Evolutionary conservation across 2,113 vertebrate genomes (phyloP).

Genomic region (Zapus hudsonius): DNA sequence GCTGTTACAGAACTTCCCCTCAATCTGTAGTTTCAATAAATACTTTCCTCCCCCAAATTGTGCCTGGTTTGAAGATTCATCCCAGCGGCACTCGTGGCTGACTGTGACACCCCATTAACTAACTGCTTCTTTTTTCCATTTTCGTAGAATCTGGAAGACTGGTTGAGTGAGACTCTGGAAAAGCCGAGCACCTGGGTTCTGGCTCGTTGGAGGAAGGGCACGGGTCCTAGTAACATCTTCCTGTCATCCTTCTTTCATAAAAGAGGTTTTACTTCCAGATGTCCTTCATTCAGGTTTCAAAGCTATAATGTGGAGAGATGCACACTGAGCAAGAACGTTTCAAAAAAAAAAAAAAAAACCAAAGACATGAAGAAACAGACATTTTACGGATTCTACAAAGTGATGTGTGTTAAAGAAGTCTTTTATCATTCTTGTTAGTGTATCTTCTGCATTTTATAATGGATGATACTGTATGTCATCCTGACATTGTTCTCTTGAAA

Average conservation of each 20-base stretch:
- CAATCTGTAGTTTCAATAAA: too few species aligned
- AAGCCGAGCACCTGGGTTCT: slow-evolving; percentile 8
- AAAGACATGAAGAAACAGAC: not conserved
- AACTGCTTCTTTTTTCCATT: not conserved
- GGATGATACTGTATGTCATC: not conserved
- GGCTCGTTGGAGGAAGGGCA: not conserved
- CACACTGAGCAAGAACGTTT: not conserved
- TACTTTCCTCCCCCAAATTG: too few species aligned
- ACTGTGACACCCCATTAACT: too few species aligned
- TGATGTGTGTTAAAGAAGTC: not conserved
- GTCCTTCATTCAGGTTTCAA: not conserved
- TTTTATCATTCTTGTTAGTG: not conserved
- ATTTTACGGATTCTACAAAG: not conserved
- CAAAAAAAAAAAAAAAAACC: not conserved
- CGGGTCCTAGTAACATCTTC: not conserved
- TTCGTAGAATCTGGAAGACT: not conserved
- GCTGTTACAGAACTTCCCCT: too few species aligned
- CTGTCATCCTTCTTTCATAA: not conserved
- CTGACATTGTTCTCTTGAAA: not conserved
- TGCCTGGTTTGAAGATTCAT: too few species aligned
- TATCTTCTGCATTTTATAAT: not conserved
- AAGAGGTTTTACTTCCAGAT: not conserved
- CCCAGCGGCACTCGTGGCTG: too few species aligned
- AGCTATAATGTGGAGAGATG: slow-evolving; percentile 6
- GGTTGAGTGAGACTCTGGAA: slow-evolving; percentile 4